Evolutionary conservation across 2,113 vertebrate genomes (phyloP), one percentile per base, ranked within the genome.

Genomic region (Megaceryle maxima): DNA sequence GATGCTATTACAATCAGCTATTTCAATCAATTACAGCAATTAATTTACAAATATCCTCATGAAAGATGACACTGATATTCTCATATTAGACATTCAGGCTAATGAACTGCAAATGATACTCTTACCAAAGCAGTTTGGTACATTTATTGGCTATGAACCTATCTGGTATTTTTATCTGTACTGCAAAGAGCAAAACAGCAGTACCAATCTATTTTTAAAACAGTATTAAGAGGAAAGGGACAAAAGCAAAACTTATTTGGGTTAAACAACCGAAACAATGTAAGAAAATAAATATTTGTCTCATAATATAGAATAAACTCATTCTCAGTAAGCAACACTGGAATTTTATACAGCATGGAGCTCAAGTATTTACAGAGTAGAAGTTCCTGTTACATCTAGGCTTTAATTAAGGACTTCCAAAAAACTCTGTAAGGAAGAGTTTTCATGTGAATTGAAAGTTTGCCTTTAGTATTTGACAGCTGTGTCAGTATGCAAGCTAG

Each of bases 191-290:
- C 0, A 2, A 75, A 69, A 35, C 6, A 53, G 10, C 9, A 29
- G 2, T 39, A 73, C 20, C 3, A 31, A 21, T 31, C 5, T 53
- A 8, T 62, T 74, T 91, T 66, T 10, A 29, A 43, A 76, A 63
- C 20, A 29, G 0, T 5, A 0, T 56, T 56, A 53, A 24, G 5
- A 39, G 20, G 6, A 69, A 76, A 53, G 3, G 5, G 21, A 68
- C 2, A 75, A 78, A 81, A 35, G 18, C 2, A 78, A 81, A 74
- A 2, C 2, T 31, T 39, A 67, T 1, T 7, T 59, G 11, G 1
- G 3, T 76, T 70, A 68, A 85, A 68, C 4, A 72, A 39, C 19
- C 41, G 8, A 68, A 79, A 76, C 2, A 39, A 37, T 13, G 0
- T 39, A 53, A 66, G 3, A 3, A 81, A 93, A 87, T 64, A 73